A percentile compares a stretch with the other conserved stretches of the same genome.
These are phyloP conservation scores for Cheilosia urbana DNA, from an alignment of 2,888 invertebrate genomes.

Conservation along the genomic window DNA sequence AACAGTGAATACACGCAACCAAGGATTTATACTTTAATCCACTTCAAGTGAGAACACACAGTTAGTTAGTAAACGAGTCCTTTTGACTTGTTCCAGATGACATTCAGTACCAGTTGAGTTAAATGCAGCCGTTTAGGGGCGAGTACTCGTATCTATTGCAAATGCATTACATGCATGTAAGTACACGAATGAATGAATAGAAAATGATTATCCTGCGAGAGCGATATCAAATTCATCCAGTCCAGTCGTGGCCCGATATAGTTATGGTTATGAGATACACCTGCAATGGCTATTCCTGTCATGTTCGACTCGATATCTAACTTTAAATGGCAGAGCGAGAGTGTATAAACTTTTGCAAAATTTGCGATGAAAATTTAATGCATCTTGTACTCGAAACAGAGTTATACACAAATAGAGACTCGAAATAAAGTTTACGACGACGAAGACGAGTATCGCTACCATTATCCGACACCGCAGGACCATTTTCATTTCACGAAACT, in stretches of 20 bases:
- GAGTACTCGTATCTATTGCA: not conserved
- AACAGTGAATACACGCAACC: not conserved
- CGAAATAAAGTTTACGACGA: conserved; percentile 11
- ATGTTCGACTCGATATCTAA: conserved; percentile 24
- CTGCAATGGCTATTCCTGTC: conserved; percentile 6
- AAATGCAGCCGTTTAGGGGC: not conserved
- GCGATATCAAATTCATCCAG: not conserved
- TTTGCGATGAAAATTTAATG: conserved; percentile 32
- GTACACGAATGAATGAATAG: conserved; percentile 4
- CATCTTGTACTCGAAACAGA: not conserved
- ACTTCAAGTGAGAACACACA: not conserved
- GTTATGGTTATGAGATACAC: conserved; percentile 6
- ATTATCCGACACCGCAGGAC: conserved; percentile 20
- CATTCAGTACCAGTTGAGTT: not conserved
- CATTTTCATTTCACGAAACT: conserved; percentile 15
- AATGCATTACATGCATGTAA: conserved; percentile 1
- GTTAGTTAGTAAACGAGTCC: not conserved
- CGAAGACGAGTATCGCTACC: conserved; percentile 16
- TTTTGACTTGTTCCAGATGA: not conserved
- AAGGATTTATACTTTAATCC: conserved; percentile 8
- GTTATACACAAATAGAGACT: not conserved
- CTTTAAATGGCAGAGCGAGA: not conserved
- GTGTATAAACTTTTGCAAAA: conserved; percentile 5
- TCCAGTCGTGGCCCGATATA: not conserved
- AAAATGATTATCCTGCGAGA: conserved; percentile 20